Conservation (phyloP, 2,888 invertebrate species). For the Venustoraphidia nigricollis region DNA sequence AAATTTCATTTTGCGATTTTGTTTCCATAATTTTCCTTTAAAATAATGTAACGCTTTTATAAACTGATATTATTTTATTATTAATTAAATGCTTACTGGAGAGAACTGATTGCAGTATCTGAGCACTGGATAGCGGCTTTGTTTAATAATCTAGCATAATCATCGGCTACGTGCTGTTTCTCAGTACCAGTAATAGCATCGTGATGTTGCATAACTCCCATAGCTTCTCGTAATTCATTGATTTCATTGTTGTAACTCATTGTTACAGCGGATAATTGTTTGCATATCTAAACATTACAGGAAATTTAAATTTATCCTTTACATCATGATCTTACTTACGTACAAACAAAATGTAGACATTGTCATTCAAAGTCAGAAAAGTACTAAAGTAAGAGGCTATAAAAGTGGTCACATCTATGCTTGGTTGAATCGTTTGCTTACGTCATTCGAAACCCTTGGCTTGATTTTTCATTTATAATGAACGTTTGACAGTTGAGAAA, state of each 20-base stretch:
- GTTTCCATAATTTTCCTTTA: background rate
- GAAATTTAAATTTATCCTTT: too few species aligned
- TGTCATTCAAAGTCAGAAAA: too few species aligned
- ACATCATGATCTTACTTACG: too few species aligned
- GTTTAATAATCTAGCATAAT: constrained; percentile 65
- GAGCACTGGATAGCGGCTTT: constrained; percentile 48
- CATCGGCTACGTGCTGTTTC: constrained; percentile 71
- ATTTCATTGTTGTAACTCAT: constrained; percentile 28
- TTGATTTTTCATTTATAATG: too few species aligned
- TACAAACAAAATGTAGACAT: too few species aligned
- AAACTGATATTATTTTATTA: background rate
- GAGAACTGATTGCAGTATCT: constrained; percentile 33
- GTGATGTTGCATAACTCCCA: constrained; percentile 81
- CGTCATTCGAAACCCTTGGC: too few species aligned
- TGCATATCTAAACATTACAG: constrained; percentile 38
- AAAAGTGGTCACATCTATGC: too few species aligned
- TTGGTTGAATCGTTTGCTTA: too few species aligned
- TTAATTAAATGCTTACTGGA: constrained; percentile 32
- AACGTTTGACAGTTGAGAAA: too few species aligned
- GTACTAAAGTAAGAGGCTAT: too few species aligned
- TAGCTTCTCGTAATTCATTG: constrained; percentile 45
- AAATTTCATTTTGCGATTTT: background rate
- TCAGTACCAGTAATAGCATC: constrained; percentile 82
- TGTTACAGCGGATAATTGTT: constrained; percentile 47
- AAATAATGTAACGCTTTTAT: background rate